Base-by-base conservation (phyloP, 2,888 invertebrate genomes). In the Coleophora flavipennella region DNA sequence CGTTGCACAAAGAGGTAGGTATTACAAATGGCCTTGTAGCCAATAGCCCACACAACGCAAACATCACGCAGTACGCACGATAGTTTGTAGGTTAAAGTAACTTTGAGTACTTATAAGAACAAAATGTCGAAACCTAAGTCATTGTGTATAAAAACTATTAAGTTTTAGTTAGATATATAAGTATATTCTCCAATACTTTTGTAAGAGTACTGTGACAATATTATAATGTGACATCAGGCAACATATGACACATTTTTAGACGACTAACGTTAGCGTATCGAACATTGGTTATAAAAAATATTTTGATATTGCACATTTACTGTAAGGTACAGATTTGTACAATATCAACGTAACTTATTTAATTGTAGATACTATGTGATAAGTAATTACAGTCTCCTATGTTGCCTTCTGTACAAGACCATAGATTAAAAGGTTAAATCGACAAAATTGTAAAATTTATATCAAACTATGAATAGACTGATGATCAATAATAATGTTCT, bases 101-200 rank as follows among this genome's bases (percentile, higher is more conserved):
- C 67, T 63, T 71, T 71, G 75, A 70, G 81, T 83, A 81, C 80
- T 80, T 83, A 80, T 84, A 83, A 75, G 83, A 74, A 80, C 78
- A 78, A 79, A 79, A 74, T 78, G 83, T 84, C 81, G 83, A 81
- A 84, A 75, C 80, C 84, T 84, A 84, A 84, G 84, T 84, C 84
- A 84, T 84, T 83, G 79, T 84, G 81, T 84, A 84, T 81, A 83
- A 79, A 72, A 68, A 68, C 60, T 71, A 70, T 67, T 83, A 80
- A 79, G 81, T 79, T 77, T 67, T 79, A 80, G 78, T 48, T 62
- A 51, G 81, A 80, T 79, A 48, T 62, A 51, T 81, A 80, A 80
- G 80, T 66, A 76, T 79, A 76, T 79, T 76, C 81, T 80, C 83
- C 83, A 77, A 79, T 79, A 76, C 71, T 76, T 66, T 57, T 61